Evolutionary conservation across 2,888 invertebrate genomes (phyloP).

Genomic region (Leptopilina syphax): DNA sequence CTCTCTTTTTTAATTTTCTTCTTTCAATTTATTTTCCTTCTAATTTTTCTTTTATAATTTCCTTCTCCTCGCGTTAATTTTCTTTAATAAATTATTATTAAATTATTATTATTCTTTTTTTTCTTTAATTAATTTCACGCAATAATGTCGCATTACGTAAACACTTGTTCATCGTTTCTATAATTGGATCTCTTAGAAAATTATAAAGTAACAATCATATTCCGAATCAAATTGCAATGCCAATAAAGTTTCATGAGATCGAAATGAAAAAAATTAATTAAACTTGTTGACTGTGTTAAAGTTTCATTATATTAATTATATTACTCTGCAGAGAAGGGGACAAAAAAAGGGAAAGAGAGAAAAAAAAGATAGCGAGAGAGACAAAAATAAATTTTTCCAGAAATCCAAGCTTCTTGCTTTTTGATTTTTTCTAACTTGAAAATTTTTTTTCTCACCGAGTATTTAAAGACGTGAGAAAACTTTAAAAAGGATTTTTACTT

Average conservation of each 20-base stretch:
- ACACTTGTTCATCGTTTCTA: background rate
- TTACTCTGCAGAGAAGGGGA: background rate
- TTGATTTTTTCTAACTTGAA: background rate
- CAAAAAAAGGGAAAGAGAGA: background rate
- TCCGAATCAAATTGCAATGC: background rate
- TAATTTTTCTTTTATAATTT: no score
- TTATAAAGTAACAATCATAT: background rate
- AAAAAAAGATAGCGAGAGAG: background rate
- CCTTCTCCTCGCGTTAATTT: no score
- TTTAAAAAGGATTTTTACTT: conserved; percentile 12
- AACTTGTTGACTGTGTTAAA: background rate
- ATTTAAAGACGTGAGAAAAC: conserved; percentile 12
- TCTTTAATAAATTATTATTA: background rate
- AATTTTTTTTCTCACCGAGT: background rate
- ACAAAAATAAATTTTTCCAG: background rate
- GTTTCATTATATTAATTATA: conserved; percentile 2
- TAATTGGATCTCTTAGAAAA: background rate
- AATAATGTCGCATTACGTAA: background rate
- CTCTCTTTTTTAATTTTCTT: no score
- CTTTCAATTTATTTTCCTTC: no score
- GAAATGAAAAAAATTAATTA: background rate
- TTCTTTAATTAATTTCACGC: no score
- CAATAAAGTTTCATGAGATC: background rate
- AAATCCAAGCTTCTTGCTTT: background rate
- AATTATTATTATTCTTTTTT: no score